phyloP scores from a whole-genome alignment of 2,797 vertebrate species.

The Macropus fuliginosus region DNA sequence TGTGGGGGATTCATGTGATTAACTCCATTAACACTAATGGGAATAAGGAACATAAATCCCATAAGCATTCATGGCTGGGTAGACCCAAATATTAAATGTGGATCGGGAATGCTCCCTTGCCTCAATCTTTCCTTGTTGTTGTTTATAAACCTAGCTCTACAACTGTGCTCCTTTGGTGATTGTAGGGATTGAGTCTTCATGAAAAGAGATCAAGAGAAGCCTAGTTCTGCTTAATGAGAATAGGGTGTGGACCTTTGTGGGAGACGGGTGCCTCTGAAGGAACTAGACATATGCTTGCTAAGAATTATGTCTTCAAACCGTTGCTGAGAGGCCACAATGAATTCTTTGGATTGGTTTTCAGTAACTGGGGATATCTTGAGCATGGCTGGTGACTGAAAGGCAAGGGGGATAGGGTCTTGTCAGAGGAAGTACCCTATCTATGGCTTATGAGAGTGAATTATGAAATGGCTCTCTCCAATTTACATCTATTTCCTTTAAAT shows the following conservation, averaged over 20 bases:
- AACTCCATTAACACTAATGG: slow-evolving; percentile 79
- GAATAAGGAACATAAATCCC: slow-evolving; percentile 66
- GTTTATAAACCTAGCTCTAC: slow-evolving; percentile 61
- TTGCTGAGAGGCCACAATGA: neutral
- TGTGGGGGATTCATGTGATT: slow-evolving; percentile 57
- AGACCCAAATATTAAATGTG: slow-evolving; percentile 44
- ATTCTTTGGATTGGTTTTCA: neutral
- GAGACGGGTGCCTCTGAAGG: neutral
- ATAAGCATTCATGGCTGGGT: slow-evolving; percentile 49
- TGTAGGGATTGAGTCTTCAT: neutral
- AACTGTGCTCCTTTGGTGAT: slow-evolving; percentile 28
- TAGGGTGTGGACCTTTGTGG: neutral
- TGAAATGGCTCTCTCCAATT: neutral
- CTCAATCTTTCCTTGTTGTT: slow-evolving; percentile 51
- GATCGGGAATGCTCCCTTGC: slow-evolving; percentile 46
- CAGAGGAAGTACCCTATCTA: too few relatives aligned
- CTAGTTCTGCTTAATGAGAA: neutral
- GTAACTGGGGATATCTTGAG: neutral
- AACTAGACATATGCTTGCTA: neutral
- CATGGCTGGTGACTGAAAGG: neutral
- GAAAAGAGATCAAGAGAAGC: neutral
- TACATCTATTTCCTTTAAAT: neutral
- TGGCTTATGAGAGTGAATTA: neutral
- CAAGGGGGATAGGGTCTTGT: neutral
- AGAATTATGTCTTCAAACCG: neutral